These are phyloP conservation scores for Mus spicilegus DNA, from an alignment of 2,113 vertebrate species.

Conservation along the genomic window DNA sequence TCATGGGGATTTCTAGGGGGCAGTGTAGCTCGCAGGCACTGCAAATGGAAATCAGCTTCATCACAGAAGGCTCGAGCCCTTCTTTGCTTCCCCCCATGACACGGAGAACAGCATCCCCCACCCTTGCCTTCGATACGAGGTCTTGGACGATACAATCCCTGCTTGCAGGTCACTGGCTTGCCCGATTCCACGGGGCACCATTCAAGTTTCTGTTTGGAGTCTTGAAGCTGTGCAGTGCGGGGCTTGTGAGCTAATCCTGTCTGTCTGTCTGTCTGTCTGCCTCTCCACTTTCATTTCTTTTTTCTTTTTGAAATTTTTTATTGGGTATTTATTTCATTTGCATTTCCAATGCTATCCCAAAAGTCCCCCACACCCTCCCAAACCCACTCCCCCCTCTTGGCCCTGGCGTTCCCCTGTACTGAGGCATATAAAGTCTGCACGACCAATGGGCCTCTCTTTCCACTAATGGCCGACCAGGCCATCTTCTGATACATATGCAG, in stretches of 20 bases:
- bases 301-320: no score
- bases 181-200: fast-evolving
- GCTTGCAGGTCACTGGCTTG: not conserved
- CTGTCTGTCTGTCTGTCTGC: not conserved
- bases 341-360: no score
- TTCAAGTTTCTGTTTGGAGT: not conserved
- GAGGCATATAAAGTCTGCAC: no score
- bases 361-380: no score
- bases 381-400: no score
- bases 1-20: not conserved
- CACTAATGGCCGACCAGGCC: no score
- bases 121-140: not conserved
- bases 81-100: not conserved
- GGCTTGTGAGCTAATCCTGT: not conserved
- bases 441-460: no score
- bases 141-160: not conserved
- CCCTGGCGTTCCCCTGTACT: no score
- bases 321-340: no score
- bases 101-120: not conserved
- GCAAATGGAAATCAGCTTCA: not conserved
- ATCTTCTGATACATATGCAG: no score
- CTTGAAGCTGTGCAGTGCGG: not conserved
- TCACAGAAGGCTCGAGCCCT: not conserved
- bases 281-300: not conserved
- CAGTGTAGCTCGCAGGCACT: not conserved